These are phyloP conservation scores for Myotis findleyi DNA, from an alignment of 2,797 vertebrate species.

Conservation along the genomic window DNA sequence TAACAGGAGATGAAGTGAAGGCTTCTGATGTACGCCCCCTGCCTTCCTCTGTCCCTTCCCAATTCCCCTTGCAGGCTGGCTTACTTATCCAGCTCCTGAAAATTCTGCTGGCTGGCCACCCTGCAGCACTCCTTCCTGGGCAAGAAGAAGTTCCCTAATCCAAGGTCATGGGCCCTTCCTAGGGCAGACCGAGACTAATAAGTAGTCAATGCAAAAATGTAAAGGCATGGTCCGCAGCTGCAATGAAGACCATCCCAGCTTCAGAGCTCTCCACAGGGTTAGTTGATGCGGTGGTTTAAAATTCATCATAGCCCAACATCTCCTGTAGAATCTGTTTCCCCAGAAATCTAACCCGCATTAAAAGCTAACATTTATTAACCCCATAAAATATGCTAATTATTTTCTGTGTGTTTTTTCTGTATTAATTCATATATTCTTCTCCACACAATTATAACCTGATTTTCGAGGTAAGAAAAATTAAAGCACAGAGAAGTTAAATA, in stretches of 20 bases:
- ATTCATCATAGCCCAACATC: not conserved
- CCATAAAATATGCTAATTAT: not conserved
- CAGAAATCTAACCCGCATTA: not conserved
- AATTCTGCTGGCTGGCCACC: not conserved
- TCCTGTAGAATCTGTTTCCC: not conserved
- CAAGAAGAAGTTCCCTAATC: not conserved
- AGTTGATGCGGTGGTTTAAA: not conserved
- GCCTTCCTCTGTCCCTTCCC: not conserved
- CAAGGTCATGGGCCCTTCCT: not conserved
- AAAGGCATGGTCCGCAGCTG: not conserved
- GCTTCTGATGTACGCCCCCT: fast-evolving
- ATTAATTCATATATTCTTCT: not conserved
- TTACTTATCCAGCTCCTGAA: not conserved
- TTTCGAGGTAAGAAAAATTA: not conserved
- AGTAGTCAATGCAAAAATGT: not conserved
- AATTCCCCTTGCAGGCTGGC: not conserved
- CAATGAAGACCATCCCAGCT: not conserved
- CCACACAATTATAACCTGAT: not conserved
- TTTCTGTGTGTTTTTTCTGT: not conserved
- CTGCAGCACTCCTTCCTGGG: not conserved
- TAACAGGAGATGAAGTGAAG: not conserved
- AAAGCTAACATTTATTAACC: not conserved
- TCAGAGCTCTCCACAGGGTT: not conserved
- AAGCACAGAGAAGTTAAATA: not conserved
- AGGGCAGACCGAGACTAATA: not conserved